A percentile compares a stretch with the other conserved stretches of the same genome.
These are phyloP conservation scores for Amiota minor DNA, from an alignment of 2,888 invertebrate genomes.

Conservation along the genomic window DNA sequence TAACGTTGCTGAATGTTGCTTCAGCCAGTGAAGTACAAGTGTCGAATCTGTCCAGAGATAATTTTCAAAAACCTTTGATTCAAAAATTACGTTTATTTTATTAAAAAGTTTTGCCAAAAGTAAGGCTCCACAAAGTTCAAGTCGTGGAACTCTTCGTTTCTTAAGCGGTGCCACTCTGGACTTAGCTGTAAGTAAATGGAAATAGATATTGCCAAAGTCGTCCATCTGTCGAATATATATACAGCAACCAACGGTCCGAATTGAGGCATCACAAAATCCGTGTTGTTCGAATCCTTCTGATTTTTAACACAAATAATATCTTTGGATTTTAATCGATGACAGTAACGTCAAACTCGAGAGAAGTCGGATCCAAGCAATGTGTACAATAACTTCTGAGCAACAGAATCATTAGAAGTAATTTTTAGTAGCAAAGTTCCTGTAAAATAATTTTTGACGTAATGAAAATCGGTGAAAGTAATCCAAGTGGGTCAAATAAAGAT, in stretches of 20 bases:
- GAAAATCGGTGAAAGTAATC: too few relatives aligned
- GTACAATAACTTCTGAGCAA: neutral
- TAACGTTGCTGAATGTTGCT: too few relatives aligned
- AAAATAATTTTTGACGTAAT: too few relatives aligned
- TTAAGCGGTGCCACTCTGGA: constrained; percentile 7
- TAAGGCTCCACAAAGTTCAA: too few relatives aligned
- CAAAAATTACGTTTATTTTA: too few relatives aligned
- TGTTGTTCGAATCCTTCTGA: neutral
- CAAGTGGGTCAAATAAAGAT: too few relatives aligned
- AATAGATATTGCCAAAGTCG: neutral
- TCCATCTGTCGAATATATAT: neutral
- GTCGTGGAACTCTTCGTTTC: neutral
- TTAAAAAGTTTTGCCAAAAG: too few relatives aligned
- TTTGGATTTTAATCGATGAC: neutral
- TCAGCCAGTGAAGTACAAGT: too few relatives aligned
- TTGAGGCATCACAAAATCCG: neutral
- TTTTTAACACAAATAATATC: neutral
- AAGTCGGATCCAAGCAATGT: neutral
- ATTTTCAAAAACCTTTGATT: too few relatives aligned
- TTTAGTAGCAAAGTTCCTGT: too few relatives aligned
- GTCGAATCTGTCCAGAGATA: too few relatives aligned
- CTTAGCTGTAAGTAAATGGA: neutral
- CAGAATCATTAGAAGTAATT: neutral
- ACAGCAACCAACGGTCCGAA: neutral
- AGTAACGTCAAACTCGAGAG: neutral